phyloP scores from a whole-genome alignment of 2,888 invertebrate genomes.

The Clepsis dumicolana region DNA sequence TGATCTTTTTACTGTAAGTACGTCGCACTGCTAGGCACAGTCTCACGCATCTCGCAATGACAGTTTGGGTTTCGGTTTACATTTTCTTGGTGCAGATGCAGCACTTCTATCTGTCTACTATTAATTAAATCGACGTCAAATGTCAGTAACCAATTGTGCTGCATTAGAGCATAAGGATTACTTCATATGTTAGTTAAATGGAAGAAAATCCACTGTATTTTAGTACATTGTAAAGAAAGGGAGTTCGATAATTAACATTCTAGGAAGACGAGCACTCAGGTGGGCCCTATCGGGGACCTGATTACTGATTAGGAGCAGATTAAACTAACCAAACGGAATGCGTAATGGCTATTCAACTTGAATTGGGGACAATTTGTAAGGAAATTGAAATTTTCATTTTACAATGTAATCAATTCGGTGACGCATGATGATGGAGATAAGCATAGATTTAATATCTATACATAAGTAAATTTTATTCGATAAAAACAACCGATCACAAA shows the following conservation, averaged over 20 bases:
- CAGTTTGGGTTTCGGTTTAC: too few species aligned
- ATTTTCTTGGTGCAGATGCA: too few species aligned
- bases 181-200: background rate
- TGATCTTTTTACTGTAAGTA: too few species aligned
- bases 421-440: background rate
- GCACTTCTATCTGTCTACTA: too few species aligned
- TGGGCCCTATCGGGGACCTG: slow-evolving; percentile 54
- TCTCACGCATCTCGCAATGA: too few species aligned
- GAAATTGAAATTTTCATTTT: slow-evolving; percentile 29
- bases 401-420: slow-evolving; percentile 7
- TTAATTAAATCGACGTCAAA: too few species aligned
- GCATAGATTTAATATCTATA: background rate
- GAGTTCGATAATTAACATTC: slow-evolving; percentile 65
- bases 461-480: too few species aligned
- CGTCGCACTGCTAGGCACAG: too few species aligned
- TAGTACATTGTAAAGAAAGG: slow-evolving; percentile 46
- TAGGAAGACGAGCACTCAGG: slow-evolving; percentile 58
- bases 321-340: slow-evolving; percentile 60
- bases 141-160: too few species aligned
- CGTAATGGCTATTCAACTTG: slow-evolving; percentile 63
- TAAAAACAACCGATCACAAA: too few species aligned
- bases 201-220: slow-evolving; percentile 8
- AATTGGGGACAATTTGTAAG: slow-evolving; percentile 43
- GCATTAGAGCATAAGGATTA: background rate
- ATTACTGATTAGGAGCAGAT: slow-evolving; percentile 65